Evolutionary conservation across 2,113 vertebrate genomes (phyloP).

Genomic region (Numida meleagris): DNA sequence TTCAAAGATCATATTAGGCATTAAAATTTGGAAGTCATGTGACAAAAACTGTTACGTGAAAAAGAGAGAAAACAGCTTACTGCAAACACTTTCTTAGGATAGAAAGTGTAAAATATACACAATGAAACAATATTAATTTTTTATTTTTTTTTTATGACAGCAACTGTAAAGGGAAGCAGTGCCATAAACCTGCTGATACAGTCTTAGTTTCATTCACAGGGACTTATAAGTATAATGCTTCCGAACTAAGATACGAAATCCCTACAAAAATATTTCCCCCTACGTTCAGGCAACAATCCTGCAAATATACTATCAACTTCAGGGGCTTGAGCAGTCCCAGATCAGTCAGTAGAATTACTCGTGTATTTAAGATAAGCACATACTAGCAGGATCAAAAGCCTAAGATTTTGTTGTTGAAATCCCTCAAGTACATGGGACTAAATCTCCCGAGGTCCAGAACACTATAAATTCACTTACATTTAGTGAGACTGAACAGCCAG

Average conservation of each 20-base stretch:
- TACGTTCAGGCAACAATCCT: not conserved
- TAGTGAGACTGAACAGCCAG: not conserved
- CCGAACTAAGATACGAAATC: conserved; percentile 1
- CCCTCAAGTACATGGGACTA: not conserved
- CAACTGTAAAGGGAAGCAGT: conserved; percentile 52
- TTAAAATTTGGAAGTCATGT: conserved; percentile 71
- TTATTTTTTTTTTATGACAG: conserved; percentile 47
- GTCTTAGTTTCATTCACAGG: conserved; percentile 38
- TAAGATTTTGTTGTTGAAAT: conserved; percentile 35
- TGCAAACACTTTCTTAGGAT: conserved; percentile 56
- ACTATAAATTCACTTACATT: not conserved
- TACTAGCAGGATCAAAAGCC: not conserved
- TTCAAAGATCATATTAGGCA: conserved; percentile 71
- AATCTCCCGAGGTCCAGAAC: not conserved
- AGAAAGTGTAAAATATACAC: conserved; percentile 52
- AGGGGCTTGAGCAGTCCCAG: not conserved
- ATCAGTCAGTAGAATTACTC: not conserved
- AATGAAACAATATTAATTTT: conserved; percentile 63
- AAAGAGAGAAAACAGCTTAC: conserved; percentile 61
- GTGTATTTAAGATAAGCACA: not conserved
- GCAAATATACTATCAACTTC: not conserved
- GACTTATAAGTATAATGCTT: not conserved
- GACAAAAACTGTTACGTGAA: conserved; percentile 50
- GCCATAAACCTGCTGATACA: conserved; percentile 55
- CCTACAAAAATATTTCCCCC: not conserved